Evolutionary conservation across 1,140 invertebrate species (phyloP), one percentile per base, ranked within the genome.

Genomic region (Drosophila sechellia): DNA sequence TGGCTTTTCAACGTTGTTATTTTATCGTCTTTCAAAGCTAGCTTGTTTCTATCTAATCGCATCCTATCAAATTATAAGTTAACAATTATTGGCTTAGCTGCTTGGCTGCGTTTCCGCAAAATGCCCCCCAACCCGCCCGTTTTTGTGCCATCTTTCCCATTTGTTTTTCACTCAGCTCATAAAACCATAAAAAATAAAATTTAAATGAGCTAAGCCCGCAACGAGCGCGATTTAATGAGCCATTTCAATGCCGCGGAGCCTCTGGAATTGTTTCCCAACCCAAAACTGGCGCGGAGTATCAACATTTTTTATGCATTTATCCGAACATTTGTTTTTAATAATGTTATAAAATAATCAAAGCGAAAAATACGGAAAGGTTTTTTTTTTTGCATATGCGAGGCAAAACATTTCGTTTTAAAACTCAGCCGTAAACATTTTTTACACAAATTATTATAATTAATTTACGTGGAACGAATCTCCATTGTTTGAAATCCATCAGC

Each of bases 191-290:
- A 70, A 71, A 64, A 74, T 2, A 22, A 22, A 22, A 22, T 54
- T 46, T 46, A 65, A 76, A 76, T 75, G 60, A 75, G 59, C 40
- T 48, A n/a, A 52, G 43, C 50, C 45, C 49, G 40, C 71, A 68
- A 76, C 31, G 39, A 42, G 55, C 53, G 5, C 22, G 35, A 68
- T 77, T 77, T 77, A 77, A 77, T 77, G 73, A 77, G 73, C 73
- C 72, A 77, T 77, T 77, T 77, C 61, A 76, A 77, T 77, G 73
- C 73, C 73, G 50, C 63, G 49, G 15, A 69, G 73, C 49, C 63
- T n/a, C 37, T 64, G 34, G 22, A 65, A 65, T 49, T 31, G 59
- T 39, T 65, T 39, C 42, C 20, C 59, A 8, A 12, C 10, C 25
- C 25, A 34, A 25, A 8, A 13, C 27, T 11, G 46, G 27, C 46